These are phyloP conservation scores for Julus scanicus DNA, from an alignment of 2,888 invertebrate genomes.

Conservation along the genomic window DNA sequence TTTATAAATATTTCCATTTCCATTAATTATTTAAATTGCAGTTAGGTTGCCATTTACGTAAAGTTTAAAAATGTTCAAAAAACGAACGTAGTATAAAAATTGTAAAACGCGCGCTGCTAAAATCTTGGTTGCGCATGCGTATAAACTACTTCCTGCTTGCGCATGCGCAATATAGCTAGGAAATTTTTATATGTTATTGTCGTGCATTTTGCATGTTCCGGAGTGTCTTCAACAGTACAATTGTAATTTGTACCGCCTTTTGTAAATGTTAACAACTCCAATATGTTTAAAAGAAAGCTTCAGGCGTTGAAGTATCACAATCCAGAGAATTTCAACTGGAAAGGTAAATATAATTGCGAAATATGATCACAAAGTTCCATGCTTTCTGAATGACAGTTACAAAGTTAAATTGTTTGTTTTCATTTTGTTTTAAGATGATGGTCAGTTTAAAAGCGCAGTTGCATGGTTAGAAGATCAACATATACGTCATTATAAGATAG, in stretches of 20 bases:
- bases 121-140: too few species aligned
- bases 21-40: too few species aligned
- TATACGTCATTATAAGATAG: conserved; percentile 86
- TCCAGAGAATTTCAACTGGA: conserved; percentile 76
- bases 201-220: too few species aligned
- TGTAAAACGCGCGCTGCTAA: too few species aligned
- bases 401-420: neutral
- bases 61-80: too few species aligned
- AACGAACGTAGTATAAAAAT: too few species aligned
- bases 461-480: conserved; percentile 95
- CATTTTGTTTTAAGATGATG: conserved; percentile 74
- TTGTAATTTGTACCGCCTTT: neutral
- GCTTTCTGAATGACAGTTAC: neutral
- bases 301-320: conserved; percentile 82
- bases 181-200: too few species aligned
- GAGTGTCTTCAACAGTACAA: too few species aligned
- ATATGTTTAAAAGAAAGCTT: conserved; percentile 81
- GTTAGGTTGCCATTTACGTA: too few species aligned
- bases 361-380: neutral
- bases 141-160: too few species aligned
- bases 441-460: conserved; percentile 81
- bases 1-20: too few species aligned
- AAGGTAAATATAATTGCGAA: conserved; percentile 70
- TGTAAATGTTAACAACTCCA: neutral
- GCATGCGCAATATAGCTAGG: too few species aligned